Evolutionary conservation across 37 sponge, comb jelly and placozoan species (phyloP).

Genomic region (Eunapius fragilis): DNA sequence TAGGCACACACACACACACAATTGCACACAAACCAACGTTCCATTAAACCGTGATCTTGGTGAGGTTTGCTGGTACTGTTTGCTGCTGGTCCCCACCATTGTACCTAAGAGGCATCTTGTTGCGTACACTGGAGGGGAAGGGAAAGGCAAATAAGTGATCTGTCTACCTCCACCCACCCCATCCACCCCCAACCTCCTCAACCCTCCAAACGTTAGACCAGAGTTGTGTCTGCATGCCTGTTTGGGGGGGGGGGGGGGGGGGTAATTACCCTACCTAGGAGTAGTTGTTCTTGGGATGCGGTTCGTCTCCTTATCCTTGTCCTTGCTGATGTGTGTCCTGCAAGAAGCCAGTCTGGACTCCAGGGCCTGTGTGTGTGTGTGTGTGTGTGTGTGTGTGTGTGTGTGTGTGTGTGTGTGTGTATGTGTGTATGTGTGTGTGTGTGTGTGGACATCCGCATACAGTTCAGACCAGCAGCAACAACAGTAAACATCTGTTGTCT

Average conservation of each 20-base stretch:
- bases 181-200: too few species aligned
- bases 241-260: too few species aligned
- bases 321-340: constrained; percentile 63
- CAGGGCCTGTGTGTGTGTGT: constrained; percentile 66
- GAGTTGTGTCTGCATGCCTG: too few species aligned
- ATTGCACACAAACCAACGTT: not conserved
- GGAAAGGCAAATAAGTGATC: too few species aligned
- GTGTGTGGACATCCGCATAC: not conserved
- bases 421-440: constrained; percentile 23
- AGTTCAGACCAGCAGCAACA: too few species aligned
- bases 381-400: constrained; percentile 27
- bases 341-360: constrained; percentile 82
- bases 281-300: constrained; percentile 10
- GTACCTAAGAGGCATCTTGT: too few species aligned
- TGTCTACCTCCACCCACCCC: too few species aligned
- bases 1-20: too few species aligned
- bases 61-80: constrained; percentile 16
- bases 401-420: constrained; percentile 12
- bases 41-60: constrained; percentile 36
- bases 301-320: constrained; percentile 19
- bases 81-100: not conserved
- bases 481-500: not conserved
- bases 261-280: constrained; percentile 28
- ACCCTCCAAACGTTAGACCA: too few species aligned
- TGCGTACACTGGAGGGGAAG: too few species aligned